Conservation (phyloP, 2,797 vertebrate species). For the Mus minutoides region DNA sequence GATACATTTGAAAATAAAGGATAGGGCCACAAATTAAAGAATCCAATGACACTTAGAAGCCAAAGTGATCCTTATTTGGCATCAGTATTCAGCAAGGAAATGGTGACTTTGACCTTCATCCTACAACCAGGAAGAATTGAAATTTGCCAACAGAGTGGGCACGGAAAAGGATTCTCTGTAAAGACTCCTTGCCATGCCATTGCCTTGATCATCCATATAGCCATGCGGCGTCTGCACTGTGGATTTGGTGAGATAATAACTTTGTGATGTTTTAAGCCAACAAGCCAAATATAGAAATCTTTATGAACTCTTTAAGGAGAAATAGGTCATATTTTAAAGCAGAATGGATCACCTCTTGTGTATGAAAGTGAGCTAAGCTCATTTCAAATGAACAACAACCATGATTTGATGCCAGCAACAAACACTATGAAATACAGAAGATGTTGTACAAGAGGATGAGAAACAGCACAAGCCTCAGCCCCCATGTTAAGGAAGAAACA, state of each 20-base stretch:
- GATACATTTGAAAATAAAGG: background rate
- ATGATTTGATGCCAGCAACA: background rate
- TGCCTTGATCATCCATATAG: background rate
- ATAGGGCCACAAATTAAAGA: background rate
- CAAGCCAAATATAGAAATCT: constrained; percentile 1
- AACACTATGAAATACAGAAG: background rate
- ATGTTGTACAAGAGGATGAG: background rate
- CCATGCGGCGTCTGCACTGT: background rate
- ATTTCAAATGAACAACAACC: background rate
- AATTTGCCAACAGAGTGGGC: background rate
- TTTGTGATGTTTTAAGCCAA: constrained; percentile 45
- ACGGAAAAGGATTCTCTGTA: background rate
- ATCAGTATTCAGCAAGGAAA: background rate
- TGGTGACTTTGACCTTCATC: background rate
- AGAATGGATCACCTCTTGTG: constrained; percentile 36
- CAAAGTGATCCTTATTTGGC: background rate
- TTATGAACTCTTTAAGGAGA: constrained; percentile 33
- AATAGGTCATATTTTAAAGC: background rate
- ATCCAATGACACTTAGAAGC: background rate
- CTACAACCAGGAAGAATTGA: background rate
- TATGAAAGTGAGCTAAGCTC: constrained; percentile 43
- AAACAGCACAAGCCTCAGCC: background rate
- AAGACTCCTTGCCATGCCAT: background rate
- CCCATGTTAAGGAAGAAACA: background rate
- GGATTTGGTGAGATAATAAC: background rate